Percentiles rank a stretch among this genome's conserved stretches.
These are phyloP conservation scores for Australoheros facetus DNA, from an alignment of 2,797 vertebrate genomes.

Conservation along the genomic window DNA sequence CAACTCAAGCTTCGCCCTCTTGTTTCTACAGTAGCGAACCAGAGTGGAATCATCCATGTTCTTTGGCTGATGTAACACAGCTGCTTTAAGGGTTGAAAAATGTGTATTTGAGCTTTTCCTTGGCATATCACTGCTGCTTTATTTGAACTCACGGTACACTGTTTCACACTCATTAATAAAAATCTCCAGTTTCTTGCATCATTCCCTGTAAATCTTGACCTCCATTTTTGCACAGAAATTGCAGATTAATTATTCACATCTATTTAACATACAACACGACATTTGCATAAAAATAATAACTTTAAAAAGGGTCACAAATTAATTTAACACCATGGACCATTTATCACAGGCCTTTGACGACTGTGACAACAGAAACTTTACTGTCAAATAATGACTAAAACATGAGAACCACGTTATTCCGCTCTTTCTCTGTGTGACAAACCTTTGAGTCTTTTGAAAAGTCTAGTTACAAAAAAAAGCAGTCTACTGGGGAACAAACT, in stretches of 20 bases:
- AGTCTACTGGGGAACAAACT: constrained; percentile 23
- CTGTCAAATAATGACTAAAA: constrained; percentile 18
- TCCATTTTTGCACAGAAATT: background rate
- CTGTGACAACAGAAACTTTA: constrained; percentile 12
- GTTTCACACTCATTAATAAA: constrained; percentile 11
- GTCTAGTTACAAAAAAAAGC: constrained; percentile 3
- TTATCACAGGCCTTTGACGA: constrained; percentile 11
- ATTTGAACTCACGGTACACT: constrained; percentile 9
- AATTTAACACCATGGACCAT: constrained; percentile 13
- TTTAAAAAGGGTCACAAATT: constrained; percentile 1
- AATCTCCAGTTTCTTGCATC: background rate
- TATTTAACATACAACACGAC: background rate
- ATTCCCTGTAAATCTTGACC: background rate
- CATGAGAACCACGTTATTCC: constrained; percentile 20
- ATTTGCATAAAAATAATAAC: background rate
- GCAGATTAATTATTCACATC: background rate
- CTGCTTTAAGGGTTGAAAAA: constrained; percentile 31
- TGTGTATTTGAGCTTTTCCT: constrained; percentile 2
- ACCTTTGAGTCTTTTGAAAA: constrained; percentile 26
- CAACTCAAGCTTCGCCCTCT: constrained; percentile 2
- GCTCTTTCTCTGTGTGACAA: constrained; percentile 19
- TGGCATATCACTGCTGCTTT: constrained; percentile 7
- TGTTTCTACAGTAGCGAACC: constrained; percentile 11
- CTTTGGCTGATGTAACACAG: constrained; percentile 37
- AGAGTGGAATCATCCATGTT: constrained; percentile 33